phyloP scores from a whole-genome alignment of 2,113 vertebrate species.

The Benitochromis conjunctus region DNA sequence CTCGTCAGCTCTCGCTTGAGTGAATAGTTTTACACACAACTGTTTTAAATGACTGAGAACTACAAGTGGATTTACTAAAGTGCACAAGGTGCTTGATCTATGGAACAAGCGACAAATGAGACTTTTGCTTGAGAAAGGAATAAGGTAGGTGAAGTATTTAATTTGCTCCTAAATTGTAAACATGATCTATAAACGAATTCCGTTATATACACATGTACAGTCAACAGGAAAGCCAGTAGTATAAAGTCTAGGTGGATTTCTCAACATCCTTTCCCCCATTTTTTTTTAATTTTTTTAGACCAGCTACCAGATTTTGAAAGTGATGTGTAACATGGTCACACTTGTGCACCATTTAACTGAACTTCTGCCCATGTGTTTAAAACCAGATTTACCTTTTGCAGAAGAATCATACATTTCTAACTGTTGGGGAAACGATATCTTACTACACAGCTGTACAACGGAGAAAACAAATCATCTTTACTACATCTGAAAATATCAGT shows the following conservation, averaged over 20 bases:
- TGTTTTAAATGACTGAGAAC: slow-evolving; percentile 19
- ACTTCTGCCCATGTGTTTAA: not conserved
- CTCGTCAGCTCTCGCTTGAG: not conserved
- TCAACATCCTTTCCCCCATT: not conserved
- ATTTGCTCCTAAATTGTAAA: slow-evolving; percentile 55
- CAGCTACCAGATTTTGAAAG: not conserved
- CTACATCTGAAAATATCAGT: not conserved
- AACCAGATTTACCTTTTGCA: not conserved
- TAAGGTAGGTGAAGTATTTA: slow-evolving; percentile 27
- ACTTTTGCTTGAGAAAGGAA: slow-evolving; percentile 32
- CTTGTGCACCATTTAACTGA: not conserved
- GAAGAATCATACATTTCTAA: not conserved
- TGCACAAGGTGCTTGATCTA: slow-evolving; percentile 62
- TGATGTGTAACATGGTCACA: not conserved
- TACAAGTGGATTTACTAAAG: slow-evolving; percentile 48
- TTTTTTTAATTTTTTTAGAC: not conserved
- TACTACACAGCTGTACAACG: not conserved
- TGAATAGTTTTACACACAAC: slow-evolving; percentile 12
- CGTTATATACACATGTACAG: slow-evolving; percentile 54
- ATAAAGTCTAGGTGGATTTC: slow-evolving; percentile 19
- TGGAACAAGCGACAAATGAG: slow-evolving; percentile 4
- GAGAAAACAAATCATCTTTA: not conserved
- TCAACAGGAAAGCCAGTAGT: slow-evolving; percentile 51
- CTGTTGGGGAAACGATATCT: not conserved
- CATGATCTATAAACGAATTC: slow-evolving; percentile 39